Evolutionary conservation across 2,797 vertebrate genomes (phyloP), one percentile per base, ranked within the genome.

Genomic region (Micromesistius poutassou): DNA sequence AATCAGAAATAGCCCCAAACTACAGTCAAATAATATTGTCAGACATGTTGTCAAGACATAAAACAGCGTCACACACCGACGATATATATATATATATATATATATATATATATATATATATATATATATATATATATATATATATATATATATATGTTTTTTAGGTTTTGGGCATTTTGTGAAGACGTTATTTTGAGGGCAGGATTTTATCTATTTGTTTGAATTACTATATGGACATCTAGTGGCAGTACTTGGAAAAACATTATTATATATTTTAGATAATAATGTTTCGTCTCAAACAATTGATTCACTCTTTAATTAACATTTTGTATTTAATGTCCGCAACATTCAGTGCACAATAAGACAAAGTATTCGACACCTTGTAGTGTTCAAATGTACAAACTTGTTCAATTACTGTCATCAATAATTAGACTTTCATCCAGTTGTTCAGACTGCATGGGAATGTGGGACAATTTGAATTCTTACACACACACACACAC

Each of bases 401-500:
- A 25, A 66, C 19, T 22, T 55, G n/a, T 22, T 22, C 50, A 55
- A 25, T 62, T n/a, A 62, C 55, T n/a, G 19, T 62, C 55, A n/a
- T 62, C 8, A 62, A 62, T 62, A n/a, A 62, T 55, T 22, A 8
- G 5, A 25, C 5, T 22, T 5, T 55, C 55, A n/a, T 22, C 22
- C 4, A 22, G 50, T 55, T 6, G 55, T 22, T 38, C 83, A 31
- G 89, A 90, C 77, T 97, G 96, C 75, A 42, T 77, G 68, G 93
- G 93, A 78, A 94, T 95, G 87, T 97, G 96, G 96, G 96, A 97
- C 76, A 86, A 94, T 80, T 86, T 95, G 87, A 96, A 93, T 80
- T 97, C 16, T 4, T 5, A 55, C 19, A n/a, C 50, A 55, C 50
- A 55, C 3, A n/a, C 50, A 55, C 19, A n/a, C 50, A 55, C 50